Conservation (phyloP, 2,797 vertebrate species). For the Xyrichtys novacula region DNA sequence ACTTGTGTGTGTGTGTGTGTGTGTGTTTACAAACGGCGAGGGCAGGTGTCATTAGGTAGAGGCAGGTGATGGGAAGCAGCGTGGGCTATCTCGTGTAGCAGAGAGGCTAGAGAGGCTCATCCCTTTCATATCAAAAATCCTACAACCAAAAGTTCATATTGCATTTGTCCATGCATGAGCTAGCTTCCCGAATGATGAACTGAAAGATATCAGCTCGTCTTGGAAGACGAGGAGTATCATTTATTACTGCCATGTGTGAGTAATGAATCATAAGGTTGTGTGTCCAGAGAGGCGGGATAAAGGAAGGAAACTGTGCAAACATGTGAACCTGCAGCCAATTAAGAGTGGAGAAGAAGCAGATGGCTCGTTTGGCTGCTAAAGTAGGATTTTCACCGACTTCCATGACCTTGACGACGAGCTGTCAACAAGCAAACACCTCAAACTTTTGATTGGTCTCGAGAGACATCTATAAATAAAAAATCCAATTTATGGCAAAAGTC, state of each 20-base stretch:
- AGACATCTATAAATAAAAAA: constrained; percentile 60
- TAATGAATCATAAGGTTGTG: constrained; percentile 30
- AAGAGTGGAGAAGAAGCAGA: constrained; percentile 66
- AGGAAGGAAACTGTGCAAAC: constrained; percentile 39
- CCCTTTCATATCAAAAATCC: neutral
- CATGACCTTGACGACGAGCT: constrained; percentile 65
- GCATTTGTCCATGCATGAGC: neutral
- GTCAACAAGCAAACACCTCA: constrained; percentile 46
- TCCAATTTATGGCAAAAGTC: constrained; percentile 30
- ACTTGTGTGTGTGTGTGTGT: constrained; percentile 33
- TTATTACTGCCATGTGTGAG: constrained; percentile 14
- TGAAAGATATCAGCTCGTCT: neutral
- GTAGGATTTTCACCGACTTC: constrained; percentile 69
- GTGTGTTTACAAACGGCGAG: constrained; percentile 28
- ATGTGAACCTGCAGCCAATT: constrained; percentile 64
- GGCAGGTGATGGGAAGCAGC: constrained; percentile 53
- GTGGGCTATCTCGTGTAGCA: constrained; percentile 28
- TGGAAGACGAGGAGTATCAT: constrained; percentile 9
- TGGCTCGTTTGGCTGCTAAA: constrained; percentile 76
- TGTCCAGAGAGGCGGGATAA: constrained; percentile 29
- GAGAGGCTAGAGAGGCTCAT: constrained; percentile 2
- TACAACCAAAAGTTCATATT: neutral
- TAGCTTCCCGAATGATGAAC: neutral
- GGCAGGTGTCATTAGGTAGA: constrained; percentile 49
- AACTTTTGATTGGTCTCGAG: constrained; percentile 41